Evolutionary conservation across 2,113 vertebrate species (phyloP).

Genomic region (Chionomys nivalis): DNA sequence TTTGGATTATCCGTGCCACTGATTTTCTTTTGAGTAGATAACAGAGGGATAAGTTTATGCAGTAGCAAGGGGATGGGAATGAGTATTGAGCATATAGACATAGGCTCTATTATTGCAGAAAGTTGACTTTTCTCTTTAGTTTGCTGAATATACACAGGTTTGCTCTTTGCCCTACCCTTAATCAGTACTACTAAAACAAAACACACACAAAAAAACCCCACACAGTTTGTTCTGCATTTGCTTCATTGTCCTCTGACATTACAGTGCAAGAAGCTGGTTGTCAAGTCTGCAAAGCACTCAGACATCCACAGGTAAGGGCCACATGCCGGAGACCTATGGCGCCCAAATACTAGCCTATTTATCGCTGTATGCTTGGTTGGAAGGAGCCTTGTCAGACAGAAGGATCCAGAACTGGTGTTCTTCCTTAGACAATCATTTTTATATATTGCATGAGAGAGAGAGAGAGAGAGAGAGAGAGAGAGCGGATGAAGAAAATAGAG

Average conservation of each 20-base stretch:
- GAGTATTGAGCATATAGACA: background rate
- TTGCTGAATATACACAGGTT: background rate
- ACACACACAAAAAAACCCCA: no score
- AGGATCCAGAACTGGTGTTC: background rate
- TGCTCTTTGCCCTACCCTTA: background rate
- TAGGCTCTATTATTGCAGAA: background rate
- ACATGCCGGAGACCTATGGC: background rate
- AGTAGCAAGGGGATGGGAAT: background rate
- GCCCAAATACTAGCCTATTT: background rate
- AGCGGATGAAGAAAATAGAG: no score
- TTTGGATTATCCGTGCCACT: constrained; percentile 52
- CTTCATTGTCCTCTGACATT: background rate
- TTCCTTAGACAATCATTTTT: background rate
- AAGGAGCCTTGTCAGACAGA: background rate
- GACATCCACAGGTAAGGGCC: background rate
- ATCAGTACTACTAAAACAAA: background rate
- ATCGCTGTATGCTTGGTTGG: rapidly evolving
- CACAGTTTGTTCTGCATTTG: background rate
- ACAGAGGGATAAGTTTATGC: background rate
- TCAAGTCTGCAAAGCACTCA: background rate
- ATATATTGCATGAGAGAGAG: background rate
- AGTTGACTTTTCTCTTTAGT: background rate
- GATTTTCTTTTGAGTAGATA: constrained; percentile 36
- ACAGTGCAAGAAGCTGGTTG: background rate
- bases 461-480: background rate